phyloP scores from a whole-genome alignment of 2,888 invertebrate species.

The Quadroppia sp. region DNA sequence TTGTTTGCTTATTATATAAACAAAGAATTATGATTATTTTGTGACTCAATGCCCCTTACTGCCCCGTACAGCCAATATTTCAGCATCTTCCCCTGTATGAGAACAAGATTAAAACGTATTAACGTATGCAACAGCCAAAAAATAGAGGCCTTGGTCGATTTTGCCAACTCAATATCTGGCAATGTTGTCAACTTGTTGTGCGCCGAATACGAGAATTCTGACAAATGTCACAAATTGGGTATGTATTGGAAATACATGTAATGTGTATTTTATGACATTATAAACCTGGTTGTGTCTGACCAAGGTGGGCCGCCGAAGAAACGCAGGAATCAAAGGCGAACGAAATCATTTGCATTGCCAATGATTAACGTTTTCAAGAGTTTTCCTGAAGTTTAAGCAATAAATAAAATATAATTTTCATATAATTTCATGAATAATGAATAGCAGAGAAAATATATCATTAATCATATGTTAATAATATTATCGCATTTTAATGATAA shows the following conservation, averaged over 20 bases:
- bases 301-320: conserved; percentile 3
- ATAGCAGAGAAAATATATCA: too few species aligned
- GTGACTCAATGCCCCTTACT: too few species aligned
- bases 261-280: too few species aligned
- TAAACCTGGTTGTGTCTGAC: neutral
- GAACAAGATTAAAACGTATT: too few species aligned
- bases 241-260: neutral
- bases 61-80: neutral
- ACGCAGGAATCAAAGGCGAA: neutral
- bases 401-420: too few species aligned
- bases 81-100: neutral
- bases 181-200: neutral
- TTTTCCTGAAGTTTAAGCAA: neutral
- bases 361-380: neutral
- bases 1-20: neutral
- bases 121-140: neutral
- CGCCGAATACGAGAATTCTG: neutral
- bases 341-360: neutral
- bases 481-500: too few species aligned
- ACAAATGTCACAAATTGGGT: neutral
- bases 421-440: too few species aligned
- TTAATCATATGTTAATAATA: too few species aligned
- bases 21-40: too few species aligned
- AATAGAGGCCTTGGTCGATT: neutral
- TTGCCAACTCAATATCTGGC: neutral